Evolutionary conservation across 2,113 vertebrate genomes (phyloP).

Genomic region (Pseudolaguvia tuberculata): DNA sequence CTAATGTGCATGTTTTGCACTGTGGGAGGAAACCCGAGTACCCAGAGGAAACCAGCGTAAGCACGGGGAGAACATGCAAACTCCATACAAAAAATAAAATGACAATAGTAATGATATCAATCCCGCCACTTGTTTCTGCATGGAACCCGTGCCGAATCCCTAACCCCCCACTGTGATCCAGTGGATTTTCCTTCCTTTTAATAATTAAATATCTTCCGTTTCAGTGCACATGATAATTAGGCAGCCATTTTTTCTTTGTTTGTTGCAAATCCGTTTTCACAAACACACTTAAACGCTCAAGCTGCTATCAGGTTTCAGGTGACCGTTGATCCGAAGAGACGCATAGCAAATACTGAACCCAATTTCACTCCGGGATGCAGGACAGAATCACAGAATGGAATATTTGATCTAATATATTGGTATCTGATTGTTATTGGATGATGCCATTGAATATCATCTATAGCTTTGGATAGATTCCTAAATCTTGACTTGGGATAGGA

Average conservation of each 20-base stretch:
- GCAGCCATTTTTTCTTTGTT: slow-evolving; percentile 26
- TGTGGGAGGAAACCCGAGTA: no score
- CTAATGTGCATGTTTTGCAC: no score
- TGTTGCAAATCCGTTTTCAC: slow-evolving; percentile 11
- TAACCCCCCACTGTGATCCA: not conserved
- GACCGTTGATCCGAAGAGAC: not conserved
- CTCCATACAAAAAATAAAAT: no score
- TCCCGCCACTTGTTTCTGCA: not conserved
- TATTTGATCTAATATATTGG: no score
- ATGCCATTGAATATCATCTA: no score
- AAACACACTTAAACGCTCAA: slow-evolving; percentile 43
- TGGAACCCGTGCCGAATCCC: not conserved
- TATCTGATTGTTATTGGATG: no score
- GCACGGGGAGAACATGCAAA: no score
- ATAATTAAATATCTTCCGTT: slow-evolving; percentile 31
- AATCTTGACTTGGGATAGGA: no score
- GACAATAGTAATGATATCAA: no score
- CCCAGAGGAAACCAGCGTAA: no score
- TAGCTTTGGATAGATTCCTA: no score
- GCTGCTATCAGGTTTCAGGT: slow-evolving; percentile 25
- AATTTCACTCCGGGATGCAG: slow-evolving; percentile 6
- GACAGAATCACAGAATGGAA: not conserved
- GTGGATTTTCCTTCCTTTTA: not conserved
- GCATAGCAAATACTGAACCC: not conserved
- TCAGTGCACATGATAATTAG: slow-evolving; percentile 22